These are phyloP conservation scores for Pandemis cinnamomeana DNA, from an alignment of 2,888 invertebrate species.

Conservation along the genomic window DNA sequence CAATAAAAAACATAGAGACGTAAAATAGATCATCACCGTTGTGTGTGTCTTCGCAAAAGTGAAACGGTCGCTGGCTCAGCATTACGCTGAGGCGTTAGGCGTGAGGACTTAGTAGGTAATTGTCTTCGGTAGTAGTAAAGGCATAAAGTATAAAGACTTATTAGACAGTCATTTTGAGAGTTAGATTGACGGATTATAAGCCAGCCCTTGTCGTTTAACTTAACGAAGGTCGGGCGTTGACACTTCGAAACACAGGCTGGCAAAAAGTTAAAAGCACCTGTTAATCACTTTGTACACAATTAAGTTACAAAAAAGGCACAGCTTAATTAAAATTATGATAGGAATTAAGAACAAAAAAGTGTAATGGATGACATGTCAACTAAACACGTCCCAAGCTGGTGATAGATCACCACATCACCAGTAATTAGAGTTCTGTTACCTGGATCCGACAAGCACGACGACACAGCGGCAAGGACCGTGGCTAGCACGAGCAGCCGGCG, in stretches of 20 bases:
- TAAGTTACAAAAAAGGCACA: conserved; percentile 25
- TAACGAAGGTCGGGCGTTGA: conserved; percentile 31
- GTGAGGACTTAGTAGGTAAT: too few relatives aligned
- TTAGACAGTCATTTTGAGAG: neutral
- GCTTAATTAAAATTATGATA: conserved; percentile 33
- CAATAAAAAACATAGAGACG: too few relatives aligned
- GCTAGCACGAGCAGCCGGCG: conserved; percentile 46
- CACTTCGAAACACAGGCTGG: conserved; percentile 7
- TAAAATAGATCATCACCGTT: too few relatives aligned
- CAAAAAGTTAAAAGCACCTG: conserved; percentile 32
- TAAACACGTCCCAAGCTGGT: conserved; percentile 6
- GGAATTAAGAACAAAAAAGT: conserved; percentile 13
- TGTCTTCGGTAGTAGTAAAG: neutral
- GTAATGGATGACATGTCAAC: conserved; percentile 31
- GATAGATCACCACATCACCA: conserved; percentile 8
- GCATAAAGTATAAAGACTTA: neutral
- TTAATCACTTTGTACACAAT: conserved; percentile 38
- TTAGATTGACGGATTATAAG: neutral
- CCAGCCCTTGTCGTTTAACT: neutral
- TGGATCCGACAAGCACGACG: conserved; percentile 55
- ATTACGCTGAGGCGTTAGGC: too few relatives aligned
- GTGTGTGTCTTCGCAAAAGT: too few relatives aligned
- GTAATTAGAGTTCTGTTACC: conserved; percentile 49
- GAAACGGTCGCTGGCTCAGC: too few relatives aligned
- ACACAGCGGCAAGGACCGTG: conserved; percentile 48